These are phyloP conservation scores for Sinosuthora webbiana DNA, from an alignment of 2,113 vertebrate genomes.

Conservation along the genomic window DNA sequence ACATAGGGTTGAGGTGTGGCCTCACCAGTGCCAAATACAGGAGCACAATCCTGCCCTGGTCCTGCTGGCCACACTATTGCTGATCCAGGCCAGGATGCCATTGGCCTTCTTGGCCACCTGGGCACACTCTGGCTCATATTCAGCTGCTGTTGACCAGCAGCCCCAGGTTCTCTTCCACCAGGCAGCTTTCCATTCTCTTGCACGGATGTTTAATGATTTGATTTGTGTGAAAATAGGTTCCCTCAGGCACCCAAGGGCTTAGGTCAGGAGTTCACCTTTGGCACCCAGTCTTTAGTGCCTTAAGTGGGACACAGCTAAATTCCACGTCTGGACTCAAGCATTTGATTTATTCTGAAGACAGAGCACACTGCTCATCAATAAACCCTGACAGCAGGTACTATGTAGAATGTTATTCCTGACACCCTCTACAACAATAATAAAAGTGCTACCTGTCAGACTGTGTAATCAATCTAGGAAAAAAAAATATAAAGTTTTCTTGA, in stretches of 20 bases:
- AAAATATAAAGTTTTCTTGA: slow-evolving; percentile 6
- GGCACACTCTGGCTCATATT: neutral
- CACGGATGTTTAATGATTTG: neutral
- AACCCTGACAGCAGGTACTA: neutral
- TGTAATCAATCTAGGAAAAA: neutral
- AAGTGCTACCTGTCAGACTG: slow-evolving; percentile 4
- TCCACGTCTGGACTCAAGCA: neutral
- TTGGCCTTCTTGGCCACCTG: neutral
- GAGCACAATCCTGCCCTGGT: neutral
- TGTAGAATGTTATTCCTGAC: slow-evolving; percentile 1
- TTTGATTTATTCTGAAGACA: neutral
- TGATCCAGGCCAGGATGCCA: neutral
- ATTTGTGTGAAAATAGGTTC: neutral
- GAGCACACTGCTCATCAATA: neutral
- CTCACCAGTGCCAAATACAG: neutral
- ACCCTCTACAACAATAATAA: neutral
- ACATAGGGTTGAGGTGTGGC: fast-evolving
- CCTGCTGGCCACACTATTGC: neutral
- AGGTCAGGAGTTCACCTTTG: neutral
- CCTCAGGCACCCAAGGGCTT: neutral
- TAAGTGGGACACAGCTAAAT: neutral
- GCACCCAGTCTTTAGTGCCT: neutral
- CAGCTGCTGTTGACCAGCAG: neutral
- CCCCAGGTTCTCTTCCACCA: neutral
- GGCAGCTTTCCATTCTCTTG: neutral